Percentiles rank a stretch among this genome's conserved stretches.
Evolutionary conservation across 2,888 invertebrate species (phyloP).

Genomic region (Gymnoscelis rufifasciata): DNA sequence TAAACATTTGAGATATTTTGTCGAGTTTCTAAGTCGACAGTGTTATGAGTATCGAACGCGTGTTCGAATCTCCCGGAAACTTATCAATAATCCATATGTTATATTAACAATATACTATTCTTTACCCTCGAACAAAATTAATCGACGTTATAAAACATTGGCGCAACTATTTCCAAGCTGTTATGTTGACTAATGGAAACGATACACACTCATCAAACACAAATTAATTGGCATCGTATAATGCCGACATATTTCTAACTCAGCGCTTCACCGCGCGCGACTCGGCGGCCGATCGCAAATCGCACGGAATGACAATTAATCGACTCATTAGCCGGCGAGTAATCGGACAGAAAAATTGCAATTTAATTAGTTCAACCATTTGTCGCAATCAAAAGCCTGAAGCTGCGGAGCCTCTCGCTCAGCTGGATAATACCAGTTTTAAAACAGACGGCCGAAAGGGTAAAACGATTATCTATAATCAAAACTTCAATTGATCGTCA

Average conservation of each 20-base stretch:
- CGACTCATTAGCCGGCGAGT: slow-evolving; percentile 32
- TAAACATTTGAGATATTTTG: too few species aligned
- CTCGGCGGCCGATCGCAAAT: slow-evolving; percentile 25
- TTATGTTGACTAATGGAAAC: too few species aligned
- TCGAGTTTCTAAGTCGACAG: too few species aligned
- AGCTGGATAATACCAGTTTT: neutral
- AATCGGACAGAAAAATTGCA: slow-evolving; percentile 26
- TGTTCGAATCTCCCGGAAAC: too few species aligned
- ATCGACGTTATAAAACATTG: too few species aligned
- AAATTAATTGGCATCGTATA: neutral
- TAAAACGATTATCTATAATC: neutral
- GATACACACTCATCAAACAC: neutral
- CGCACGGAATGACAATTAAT: slow-evolving; percentile 38
- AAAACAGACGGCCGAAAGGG: neutral
- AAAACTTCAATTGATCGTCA: too few species aligned
- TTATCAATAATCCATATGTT: too few species aligned
- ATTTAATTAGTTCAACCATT: slow-evolving; percentile 18
- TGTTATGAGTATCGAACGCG: too few species aligned
- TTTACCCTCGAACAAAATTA: too few species aligned
- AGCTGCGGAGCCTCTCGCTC: slow-evolving; percentile 1
- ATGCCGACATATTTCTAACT: neutral
- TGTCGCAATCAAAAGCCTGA: slow-evolving; percentile 16
- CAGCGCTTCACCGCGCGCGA: slow-evolving; percentile 1
- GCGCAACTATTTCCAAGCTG: too few species aligned
- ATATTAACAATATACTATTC: too few species aligned